Percentiles rank a stretch among this genome's conserved stretches.
Evolutionary conservation across 2,113 vertebrate genomes (phyloP).

Genomic region (Phyllopteryx taeniolatus): DNA sequence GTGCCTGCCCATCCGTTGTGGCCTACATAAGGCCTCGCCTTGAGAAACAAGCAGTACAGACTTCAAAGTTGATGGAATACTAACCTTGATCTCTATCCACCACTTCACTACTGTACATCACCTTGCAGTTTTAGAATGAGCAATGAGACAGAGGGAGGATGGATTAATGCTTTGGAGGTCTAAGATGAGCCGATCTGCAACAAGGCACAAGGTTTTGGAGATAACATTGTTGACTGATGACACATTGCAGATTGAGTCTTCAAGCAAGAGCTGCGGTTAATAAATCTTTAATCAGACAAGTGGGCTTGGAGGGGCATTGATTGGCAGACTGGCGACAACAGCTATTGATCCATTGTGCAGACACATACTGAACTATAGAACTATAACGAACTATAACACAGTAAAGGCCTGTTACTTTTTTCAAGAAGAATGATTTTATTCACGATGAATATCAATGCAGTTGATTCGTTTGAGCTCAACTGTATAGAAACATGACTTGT

Average conservation of each 20-base stretch:
- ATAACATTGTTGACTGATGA: slow-evolving; percentile 68
- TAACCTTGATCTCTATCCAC: slow-evolving; percentile 29
- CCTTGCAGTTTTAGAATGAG: slow-evolving; percentile 36
- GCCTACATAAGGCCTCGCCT: background rate
- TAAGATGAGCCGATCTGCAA: slow-evolving; percentile 46
- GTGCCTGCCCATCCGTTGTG: background rate
- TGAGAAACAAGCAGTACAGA: background rate
- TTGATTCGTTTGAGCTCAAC: background rate
- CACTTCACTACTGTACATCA: slow-evolving; percentile 19
- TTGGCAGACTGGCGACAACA: slow-evolving; percentile 49
- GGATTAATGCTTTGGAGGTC: slow-evolving; percentile 39
- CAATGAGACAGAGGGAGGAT: slow-evolving; percentile 36
- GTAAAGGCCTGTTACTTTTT: background rate
- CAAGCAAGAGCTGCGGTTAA: slow-evolving; percentile 56
- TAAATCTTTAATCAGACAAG: slow-evolving; percentile 64
- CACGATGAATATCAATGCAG: background rate
- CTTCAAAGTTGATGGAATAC: slow-evolving; percentile 13
- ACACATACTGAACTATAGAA: slow-evolving; percentile 43
- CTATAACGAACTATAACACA: background rate
- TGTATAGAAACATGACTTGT: no score
- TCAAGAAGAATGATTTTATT: background rate
- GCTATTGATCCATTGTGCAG: slow-evolving; percentile 55
- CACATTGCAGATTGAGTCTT: slow-evolving; percentile 58
- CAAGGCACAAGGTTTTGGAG: slow-evolving; percentile 55
- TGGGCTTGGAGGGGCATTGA: slow-evolving; percentile 44